phyloP scores from a whole-genome alignment of 2,888 invertebrate species.

The Pediacus dermestoides region DNA sequence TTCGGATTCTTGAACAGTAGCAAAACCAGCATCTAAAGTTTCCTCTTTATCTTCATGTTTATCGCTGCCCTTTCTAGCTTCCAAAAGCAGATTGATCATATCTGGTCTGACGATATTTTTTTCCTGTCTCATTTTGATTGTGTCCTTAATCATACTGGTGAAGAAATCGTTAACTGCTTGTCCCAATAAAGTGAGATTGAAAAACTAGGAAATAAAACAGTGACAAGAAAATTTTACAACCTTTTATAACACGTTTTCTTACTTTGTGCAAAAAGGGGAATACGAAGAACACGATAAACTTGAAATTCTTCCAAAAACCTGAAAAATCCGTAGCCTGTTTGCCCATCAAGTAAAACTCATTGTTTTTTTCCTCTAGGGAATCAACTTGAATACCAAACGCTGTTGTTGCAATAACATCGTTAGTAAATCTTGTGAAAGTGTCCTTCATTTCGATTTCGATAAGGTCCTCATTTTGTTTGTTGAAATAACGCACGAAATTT shows the following conservation, averaged over 20 bases:
- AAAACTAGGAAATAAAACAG: constrained; percentile 14
- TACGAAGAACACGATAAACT: constrained; percentile 16
- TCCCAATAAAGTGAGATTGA: constrained; percentile 23
- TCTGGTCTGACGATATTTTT: constrained; percentile 41
- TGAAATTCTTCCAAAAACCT: constrained; percentile 21
- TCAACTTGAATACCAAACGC: constrained; percentile 55
- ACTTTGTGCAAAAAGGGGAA: constrained; percentile 19
- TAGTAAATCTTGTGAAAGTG: constrained; percentile 49
- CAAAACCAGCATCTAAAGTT: too few relatives aligned
- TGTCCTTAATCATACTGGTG: constrained; percentile 30
- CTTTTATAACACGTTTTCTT: not conserved
- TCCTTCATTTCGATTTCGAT: constrained; percentile 50
- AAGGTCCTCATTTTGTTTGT: constrained; percentile 28
- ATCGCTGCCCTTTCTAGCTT: too few relatives aligned
- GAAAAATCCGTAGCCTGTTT: constrained; percentile 47
- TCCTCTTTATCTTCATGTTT: too few relatives aligned
- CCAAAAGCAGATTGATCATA: constrained; percentile 44
- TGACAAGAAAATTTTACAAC: too few relatives aligned
- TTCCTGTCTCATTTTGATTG: constrained; percentile 28
- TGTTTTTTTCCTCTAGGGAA: constrained; percentile 52
- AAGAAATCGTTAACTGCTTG: constrained; percentile 27
- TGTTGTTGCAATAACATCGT: constrained; percentile 54
- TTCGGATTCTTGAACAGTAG: too few relatives aligned
- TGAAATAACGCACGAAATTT: constrained; percentile 30
- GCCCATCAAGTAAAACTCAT: constrained; percentile 55